phyloP scores from a whole-genome alignment of 2,797 vertebrate species.

The Darevskia mixta region DNA sequence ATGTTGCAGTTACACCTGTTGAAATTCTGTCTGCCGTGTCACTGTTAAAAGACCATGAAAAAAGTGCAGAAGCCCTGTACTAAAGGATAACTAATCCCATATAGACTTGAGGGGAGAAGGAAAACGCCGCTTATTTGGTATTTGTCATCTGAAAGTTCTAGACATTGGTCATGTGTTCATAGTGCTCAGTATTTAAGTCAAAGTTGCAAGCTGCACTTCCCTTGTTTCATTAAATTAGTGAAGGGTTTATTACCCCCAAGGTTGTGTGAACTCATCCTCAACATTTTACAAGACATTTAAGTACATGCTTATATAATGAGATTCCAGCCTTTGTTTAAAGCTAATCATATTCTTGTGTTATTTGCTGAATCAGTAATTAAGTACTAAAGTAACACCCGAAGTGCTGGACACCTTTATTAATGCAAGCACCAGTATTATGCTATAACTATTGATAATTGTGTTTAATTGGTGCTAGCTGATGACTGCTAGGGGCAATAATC shows the following conservation, averaged over 20 bases:
- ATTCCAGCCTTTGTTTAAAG: background rate
- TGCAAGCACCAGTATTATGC: background rate
- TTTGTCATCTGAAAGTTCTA: background rate
- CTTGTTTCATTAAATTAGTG: background rate
- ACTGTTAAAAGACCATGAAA: background rate
- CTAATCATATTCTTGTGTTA: conserved; percentile 9
- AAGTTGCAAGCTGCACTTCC: background rate
- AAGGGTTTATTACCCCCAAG: background rate
- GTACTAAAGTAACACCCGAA: background rate
- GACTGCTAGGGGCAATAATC: background rate
- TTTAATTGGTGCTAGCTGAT: background rate
- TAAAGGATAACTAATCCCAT: background rate
- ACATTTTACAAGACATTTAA: conserved; percentile 18
- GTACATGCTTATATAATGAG: background rate
- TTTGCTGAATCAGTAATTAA: background rate
- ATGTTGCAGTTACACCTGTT: no score
- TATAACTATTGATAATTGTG: background rate
- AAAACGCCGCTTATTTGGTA: background rate
- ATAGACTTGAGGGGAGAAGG: no score
- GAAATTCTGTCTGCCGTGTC: background rate
- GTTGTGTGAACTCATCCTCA: background rate
- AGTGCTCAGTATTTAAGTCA: conserved; percentile 4
- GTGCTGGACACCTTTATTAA: background rate
- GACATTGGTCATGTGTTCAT: background rate
- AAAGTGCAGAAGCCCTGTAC: background rate